phyloP scores from a whole-genome alignment of 1,140 invertebrate genomes.

The Drosophila willistoni region DNA sequence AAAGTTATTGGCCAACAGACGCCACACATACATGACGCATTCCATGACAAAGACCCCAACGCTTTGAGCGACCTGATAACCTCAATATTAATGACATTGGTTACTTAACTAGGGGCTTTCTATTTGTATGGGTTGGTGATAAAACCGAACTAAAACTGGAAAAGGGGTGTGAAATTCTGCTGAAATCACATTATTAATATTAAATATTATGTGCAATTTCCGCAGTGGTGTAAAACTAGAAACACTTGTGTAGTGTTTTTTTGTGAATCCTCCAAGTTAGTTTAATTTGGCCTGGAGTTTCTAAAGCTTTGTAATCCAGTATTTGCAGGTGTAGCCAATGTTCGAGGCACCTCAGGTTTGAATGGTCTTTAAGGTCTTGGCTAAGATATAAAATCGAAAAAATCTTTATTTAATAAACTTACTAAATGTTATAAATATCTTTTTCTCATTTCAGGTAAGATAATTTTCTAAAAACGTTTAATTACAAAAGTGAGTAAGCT shows the following conservation, averaged over 20 bases:
- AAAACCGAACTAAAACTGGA: neutral
- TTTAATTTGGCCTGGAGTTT: no score
- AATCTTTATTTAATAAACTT: no score
- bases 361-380: no score
- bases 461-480: neutral
- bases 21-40: constrained; percentile 37
- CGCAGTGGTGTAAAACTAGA: neutral
- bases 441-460: constrained; percentile 45
- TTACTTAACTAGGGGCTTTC: constrained; percentile 21
- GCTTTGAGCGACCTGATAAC: constrained; percentile 55
- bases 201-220: constrained; percentile 2
- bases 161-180: constrained; percentile 4
- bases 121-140: constrained; percentile 1
- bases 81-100: constrained; percentile 38
- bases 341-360: no score
- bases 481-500: neutral
- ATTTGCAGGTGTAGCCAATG: no score
- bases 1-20: constrained; percentile 6
- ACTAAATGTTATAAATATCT: constrained; percentile 11
- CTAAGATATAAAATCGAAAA: neutral
- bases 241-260: no score
- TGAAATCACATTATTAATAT: neutral
- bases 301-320: no score
- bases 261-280: no score
- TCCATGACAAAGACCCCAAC: constrained; percentile 29